Evolutionary conservation across 1,140 invertebrate species (phyloP), one percentile per base, ranked within the genome.

Genomic region (Pogonus chalceus): DNA sequence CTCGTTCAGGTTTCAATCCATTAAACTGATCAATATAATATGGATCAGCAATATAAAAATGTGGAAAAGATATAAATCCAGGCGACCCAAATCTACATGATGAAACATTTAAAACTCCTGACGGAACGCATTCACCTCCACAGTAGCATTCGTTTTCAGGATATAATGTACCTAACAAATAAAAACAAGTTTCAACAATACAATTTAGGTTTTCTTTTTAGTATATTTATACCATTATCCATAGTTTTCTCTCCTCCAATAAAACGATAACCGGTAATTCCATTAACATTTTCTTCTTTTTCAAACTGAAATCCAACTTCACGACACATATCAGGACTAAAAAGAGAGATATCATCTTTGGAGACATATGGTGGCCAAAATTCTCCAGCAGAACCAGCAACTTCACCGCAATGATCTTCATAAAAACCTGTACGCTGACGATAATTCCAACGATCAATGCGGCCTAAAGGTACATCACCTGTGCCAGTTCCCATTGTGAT

Each of bases 401-500:
- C 77, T 10, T 58, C 52, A 3, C 77, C 79, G 63, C 87, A 90
- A 35, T 77, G 68, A 7, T 68, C 72, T 0, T 74, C 31, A 65
- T 78, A 84, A 62, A 75, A 82, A 16, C 69, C 54, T 0, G 81
- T 81, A 35, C 68, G 67, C n/a, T 71, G 70, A 2, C 69, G 70
- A 50, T 76, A 74, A 67, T 83, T 82, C 87, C 88, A 90, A 56
- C 76, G 64, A 49, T 79, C 73, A 10, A 90, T 57, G 9, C 76
- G 69, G 47, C 85, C 88, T 55, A 80, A 70, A 1, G 70, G 63
- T 39, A 88, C 74, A 61, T 83, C 78, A 20, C 70, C 65, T 7
- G 66, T 69, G n/a, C 88, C 88, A 2, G 84, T 86, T 46, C 80
- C 75, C 74, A 91, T 88, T 21, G 80, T 83, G 60, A 83, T 87